Evolutionary conservation across 2,888 invertebrate species (phyloP).

Genomic region (Drosophila pullipes): DNA sequence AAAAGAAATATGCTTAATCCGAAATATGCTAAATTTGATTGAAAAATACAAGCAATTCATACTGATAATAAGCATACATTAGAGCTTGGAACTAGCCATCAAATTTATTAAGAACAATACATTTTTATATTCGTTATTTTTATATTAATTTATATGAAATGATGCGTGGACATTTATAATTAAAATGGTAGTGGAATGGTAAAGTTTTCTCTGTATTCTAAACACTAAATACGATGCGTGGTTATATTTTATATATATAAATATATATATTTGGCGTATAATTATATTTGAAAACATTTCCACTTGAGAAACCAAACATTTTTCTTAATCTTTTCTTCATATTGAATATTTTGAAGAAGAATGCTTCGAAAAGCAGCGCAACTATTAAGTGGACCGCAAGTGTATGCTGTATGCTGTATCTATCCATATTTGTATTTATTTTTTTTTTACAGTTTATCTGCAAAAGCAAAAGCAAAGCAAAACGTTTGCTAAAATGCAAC

Average conservation of each 20-base stretch:
- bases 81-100: not conserved
- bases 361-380: not conserved
- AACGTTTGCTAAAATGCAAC: constrained; percentile 12
- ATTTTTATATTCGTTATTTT: not conserved
- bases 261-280: too few relatives aligned
- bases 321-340: not conserved
- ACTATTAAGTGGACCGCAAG: not conserved
- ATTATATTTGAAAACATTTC: too few relatives aligned
- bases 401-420: not conserved
- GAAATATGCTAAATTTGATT: not conserved
- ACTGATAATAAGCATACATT: not conserved
- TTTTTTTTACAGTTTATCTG: not conserved
- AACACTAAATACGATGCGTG: too few relatives aligned
- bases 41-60: not conserved
- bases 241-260: too few relatives aligned
- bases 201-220: not conserved
- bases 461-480: not conserved
- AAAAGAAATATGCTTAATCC: too few relatives aligned
- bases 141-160: not conserved
- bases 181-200: not conserved
- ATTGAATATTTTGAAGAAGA: not conserved
- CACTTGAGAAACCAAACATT: too few relatives aligned
- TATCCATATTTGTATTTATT: not conserved
- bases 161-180: too few relatives aligned
- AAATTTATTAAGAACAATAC: not conserved